Percentiles rank a stretch among this genome's conserved stretches.
These are phyloP conservation scores for Chrysolina oricalcia DNA, from an alignment of 2,888 invertebrate species.

Conservation along the genomic window DNA sequence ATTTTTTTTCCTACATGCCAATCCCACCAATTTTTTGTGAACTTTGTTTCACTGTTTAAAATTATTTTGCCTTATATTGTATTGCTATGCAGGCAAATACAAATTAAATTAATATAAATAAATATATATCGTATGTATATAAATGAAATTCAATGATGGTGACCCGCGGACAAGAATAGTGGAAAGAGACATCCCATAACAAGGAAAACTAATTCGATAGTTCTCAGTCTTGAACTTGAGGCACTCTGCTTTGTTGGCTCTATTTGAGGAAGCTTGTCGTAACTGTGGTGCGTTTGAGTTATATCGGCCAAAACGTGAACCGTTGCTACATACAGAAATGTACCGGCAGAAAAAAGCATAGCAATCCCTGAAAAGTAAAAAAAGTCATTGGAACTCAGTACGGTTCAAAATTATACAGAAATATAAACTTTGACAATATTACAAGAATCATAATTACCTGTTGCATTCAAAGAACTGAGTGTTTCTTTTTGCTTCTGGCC, in stretches of 20 bases:
- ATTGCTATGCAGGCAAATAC: too few relatives aligned
- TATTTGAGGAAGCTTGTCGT: constrained; percentile 37
- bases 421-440: neutral
- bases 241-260: constrained; percentile 33
- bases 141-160: constrained; percentile 78
- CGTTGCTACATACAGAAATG: constrained; percentile 98
- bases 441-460: constrained; percentile 75
- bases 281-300: constrained; percentile 72
- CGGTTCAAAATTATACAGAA: neutral
- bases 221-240: constrained; percentile 73
- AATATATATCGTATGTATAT: neutral
- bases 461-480: constrained; percentile 90
- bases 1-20: too few relatives aligned
- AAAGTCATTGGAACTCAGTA: constrained; percentile 5
- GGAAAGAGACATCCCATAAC: constrained; percentile 93
- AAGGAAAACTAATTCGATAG: constrained; percentile 86
- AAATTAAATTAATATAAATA: neutral
- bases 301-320: constrained; percentile 98
- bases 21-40: too few relatives aligned
- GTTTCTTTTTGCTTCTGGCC: constrained; percentile 95
- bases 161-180: constrained; percentile 91
- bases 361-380: constrained; percentile 80
- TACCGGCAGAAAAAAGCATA: constrained; percentile 99
- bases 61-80: too few relatives aligned
- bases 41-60: too few relatives aligned